Conservation (phyloP, 2,797 vertebrate species). For the Eremophila alpestris region DNA sequence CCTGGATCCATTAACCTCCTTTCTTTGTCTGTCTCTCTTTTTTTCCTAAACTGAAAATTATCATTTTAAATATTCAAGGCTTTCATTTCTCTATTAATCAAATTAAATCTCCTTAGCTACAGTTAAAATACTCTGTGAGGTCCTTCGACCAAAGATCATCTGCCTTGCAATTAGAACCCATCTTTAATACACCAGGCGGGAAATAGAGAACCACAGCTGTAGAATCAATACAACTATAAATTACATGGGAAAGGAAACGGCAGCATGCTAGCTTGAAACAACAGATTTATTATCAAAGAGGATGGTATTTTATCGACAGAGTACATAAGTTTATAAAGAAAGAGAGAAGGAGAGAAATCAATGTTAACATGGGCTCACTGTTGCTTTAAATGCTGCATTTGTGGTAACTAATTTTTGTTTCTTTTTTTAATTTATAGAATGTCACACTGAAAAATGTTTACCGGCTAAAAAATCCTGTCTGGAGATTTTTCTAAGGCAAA, state of each 20-base stretch:
- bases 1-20: conserved; percentile 34
- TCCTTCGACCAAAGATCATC: conserved; percentile 43
- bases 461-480: conserved; percentile 29
- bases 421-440: conserved; percentile 70
- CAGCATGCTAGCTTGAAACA: conserved; percentile 65
- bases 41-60: conserved; percentile 41
- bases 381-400: conserved; percentile 72
- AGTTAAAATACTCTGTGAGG: conserved; percentile 58
- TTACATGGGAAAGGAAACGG: conserved; percentile 68
- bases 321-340: conserved; percentile 68
- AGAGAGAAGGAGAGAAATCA: conserved; percentile 67
- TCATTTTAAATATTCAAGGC: conserved; percentile 35
- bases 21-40: conserved; percentile 18
- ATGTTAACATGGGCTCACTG: conserved; percentile 51
- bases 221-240: conserved; percentile 73
- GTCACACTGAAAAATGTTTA: conserved; percentile 60
- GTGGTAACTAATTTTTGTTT: conserved; percentile 69
- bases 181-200: conserved; percentile 49
- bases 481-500: conserved; percentile 7
- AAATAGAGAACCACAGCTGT: conserved; percentile 48
- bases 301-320: conserved; percentile 58
- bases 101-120: conserved; percentile 46
- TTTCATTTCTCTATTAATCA: conserved; percentile 64
- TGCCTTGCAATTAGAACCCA: conserved; percentile 64
- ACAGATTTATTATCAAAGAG: conserved; percentile 74